phyloP scores from a whole-genome alignment of 2,113 vertebrate genomes.

The cat (Felis catus) region DNA sequence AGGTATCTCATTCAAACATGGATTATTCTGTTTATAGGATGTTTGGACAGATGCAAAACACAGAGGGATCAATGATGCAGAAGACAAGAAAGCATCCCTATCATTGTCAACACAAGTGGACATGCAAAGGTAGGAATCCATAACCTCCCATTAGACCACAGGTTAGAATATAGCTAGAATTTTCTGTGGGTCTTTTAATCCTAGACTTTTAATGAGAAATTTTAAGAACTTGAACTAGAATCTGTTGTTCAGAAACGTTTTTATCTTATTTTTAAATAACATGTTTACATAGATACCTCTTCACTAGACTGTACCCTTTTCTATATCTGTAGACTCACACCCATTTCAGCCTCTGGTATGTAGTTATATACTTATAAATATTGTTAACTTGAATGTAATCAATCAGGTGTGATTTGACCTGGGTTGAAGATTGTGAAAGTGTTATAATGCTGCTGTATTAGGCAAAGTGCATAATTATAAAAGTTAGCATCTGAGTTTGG shows the following conservation, averaged over 20 bases:
- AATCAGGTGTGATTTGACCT: not conserved
- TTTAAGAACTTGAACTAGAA: not conserved
- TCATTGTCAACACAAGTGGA: not conserved
- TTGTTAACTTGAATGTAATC: not conserved
- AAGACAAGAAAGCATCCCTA: not conserved
- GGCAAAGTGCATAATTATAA: not conserved
- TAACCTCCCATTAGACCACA: not conserved
- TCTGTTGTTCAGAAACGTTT: not conserved
- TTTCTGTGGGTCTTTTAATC: not conserved
- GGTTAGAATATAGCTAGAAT: not conserved
- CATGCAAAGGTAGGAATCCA: not conserved
- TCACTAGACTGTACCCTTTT: not conserved
- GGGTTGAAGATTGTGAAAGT: not conserved
- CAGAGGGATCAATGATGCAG: not conserved
- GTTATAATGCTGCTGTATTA: not conserved
- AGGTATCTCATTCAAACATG: slow-evolving; percentile 4
- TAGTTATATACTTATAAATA: not conserved
- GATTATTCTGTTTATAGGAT: slow-evolving; percentile 35
- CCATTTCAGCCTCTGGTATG: not conserved
- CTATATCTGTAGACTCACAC: not conserved
- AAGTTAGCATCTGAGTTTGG: not conserved
- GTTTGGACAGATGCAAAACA: not conserved
- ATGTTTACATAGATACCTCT: not conserved
- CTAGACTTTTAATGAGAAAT: not conserved
- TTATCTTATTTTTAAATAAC: not conserved